Evolutionary conservation across 2,113 vertebrate genomes (phyloP).

Genomic region (Myrmecobius fasciatus): DNA sequence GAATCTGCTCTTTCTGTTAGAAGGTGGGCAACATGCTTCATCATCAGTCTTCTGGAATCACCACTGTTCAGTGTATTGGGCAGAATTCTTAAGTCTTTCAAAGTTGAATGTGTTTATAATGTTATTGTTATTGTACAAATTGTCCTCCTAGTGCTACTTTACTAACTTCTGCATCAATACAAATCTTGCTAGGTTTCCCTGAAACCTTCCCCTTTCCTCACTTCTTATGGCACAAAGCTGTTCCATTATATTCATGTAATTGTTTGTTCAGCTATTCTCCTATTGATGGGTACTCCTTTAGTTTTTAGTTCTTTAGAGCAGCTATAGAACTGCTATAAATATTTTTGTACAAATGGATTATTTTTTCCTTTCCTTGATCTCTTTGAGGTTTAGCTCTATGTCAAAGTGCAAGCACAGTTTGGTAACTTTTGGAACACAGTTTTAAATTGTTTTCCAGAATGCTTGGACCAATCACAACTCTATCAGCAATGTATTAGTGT

Average conservation of each 20-base stretch:
- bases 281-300: background rate
- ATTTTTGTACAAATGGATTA: background rate
- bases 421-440: background rate
- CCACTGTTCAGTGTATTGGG: background rate
- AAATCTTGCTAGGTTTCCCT: background rate
- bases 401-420: background rate
- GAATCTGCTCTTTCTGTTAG: background rate
- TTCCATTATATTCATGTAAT: background rate
- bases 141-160: background rate
- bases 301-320: background rate
- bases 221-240: background rate
- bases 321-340: background rate
- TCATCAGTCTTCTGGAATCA: background rate
- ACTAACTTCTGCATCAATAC: background rate
- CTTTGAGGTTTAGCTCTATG: background rate
- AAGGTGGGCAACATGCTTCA: background rate
- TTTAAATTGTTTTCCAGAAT: background rate
- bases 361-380: background rate
- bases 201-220: background rate
- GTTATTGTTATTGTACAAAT: background rate
- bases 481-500: background rate
- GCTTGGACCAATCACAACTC: background rate
- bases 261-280: background rate
- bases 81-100: background rate
- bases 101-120: background rate